Conservation (phyloP, 2,113 vertebrate genomes). For the Alligator mississippiensis region DNA sequence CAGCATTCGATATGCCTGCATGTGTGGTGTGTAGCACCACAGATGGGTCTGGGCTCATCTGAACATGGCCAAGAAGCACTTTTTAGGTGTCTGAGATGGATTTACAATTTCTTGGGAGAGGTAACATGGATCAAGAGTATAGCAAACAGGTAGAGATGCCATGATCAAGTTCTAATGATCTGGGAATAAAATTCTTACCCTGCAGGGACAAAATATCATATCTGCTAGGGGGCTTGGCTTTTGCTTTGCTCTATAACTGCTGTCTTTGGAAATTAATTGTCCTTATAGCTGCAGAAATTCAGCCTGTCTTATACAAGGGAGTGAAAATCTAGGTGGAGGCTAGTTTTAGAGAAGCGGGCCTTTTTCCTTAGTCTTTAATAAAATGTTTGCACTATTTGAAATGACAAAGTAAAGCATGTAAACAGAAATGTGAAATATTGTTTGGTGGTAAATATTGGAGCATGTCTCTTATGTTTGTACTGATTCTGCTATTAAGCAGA, state of each 20-base stretch:
- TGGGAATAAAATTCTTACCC: background rate
- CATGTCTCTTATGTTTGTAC: conserved; percentile 11
- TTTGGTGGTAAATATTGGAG: conserved; percentile 1
- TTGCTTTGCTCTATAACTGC: accelerated
- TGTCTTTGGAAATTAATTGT: background rate
- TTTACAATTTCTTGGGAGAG: background rate
- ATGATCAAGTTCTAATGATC: background rate
- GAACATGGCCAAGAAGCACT: background rate
- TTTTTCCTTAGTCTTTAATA: background rate
- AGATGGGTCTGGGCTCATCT: background rate
- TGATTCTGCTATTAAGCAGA: conserved; percentile 10
- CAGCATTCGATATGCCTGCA: too few species aligned
- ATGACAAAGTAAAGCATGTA: background rate
- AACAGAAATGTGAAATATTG: background rate
- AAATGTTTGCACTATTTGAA: background rate
- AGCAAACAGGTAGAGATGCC: background rate
- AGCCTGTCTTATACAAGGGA: background rate
- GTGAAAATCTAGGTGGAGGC: background rate
- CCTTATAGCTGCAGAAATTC: background rate
- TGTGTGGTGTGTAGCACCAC: too few species aligned
- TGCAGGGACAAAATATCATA: accelerated
- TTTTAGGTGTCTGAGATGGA: background rate
- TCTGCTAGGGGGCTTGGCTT: accelerated
- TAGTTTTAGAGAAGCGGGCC: background rate
- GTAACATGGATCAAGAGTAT: background rate